phyloP scores from a whole-genome alignment of 2,113 vertebrate species.

The Geococcyx californianus region DNA sequence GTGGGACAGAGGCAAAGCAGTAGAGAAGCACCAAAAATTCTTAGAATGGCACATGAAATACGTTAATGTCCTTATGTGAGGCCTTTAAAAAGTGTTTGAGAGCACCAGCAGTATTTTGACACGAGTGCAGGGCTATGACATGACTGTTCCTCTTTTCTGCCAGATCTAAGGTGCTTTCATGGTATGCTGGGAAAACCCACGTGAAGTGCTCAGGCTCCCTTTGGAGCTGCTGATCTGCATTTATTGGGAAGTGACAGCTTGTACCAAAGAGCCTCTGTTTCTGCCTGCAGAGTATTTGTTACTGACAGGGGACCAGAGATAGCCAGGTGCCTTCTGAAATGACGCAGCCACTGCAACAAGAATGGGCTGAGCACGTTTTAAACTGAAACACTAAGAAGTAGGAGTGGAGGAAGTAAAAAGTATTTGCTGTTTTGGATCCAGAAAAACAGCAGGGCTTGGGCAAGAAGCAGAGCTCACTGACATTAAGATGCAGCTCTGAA shows the following conservation, averaged over 20 bases:
- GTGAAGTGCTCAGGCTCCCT: not conserved
- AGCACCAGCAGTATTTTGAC: not conserved
- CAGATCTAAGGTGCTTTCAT: not conserved
- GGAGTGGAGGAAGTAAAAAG: not conserved
- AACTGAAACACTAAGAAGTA: not conserved
- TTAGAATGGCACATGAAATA: not conserved
- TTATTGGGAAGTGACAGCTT: not conserved
- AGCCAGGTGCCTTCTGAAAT: not conserved
- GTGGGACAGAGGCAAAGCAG: not conserved
- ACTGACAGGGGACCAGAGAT: not conserved
- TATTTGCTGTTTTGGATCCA: not conserved
- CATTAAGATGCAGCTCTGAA: not conserved
- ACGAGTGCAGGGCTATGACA: not conserved
- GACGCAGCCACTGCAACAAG: not conserved
- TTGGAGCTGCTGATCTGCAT: not conserved
- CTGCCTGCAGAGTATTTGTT: not conserved
- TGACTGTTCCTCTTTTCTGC: not conserved
- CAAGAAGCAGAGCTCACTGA: not conserved
- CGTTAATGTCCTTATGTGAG: not conserved
- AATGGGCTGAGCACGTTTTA: not conserved
- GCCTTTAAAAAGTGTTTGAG: not conserved
- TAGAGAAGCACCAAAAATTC: not conserved
- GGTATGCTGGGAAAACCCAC: not conserved
- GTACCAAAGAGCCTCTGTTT: not conserved
- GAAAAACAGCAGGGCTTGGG: not conserved